Evolutionary conservation across 1,140 invertebrate species (phyloP).

Genomic region (Semibalanus balanoides): DNA sequence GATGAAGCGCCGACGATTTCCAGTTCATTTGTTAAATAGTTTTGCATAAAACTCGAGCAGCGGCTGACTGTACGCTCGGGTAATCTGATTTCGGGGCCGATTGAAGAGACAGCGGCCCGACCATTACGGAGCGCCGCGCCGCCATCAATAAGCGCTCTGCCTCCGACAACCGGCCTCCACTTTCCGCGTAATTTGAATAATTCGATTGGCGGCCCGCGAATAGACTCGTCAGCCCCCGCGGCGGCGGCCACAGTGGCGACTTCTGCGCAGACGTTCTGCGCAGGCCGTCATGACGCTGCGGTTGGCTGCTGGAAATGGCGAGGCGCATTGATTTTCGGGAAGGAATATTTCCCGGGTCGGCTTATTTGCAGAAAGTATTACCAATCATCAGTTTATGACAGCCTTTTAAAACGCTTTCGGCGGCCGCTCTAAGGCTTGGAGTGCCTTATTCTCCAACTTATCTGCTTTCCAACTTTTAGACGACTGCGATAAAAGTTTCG

Average conservation of each 20-base stretch:
- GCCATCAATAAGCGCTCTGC: background rate
- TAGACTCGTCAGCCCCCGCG: background rate
- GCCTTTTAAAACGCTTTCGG: background rate
- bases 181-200: conserved; percentile 2
- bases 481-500: background rate
- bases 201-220: background rate
- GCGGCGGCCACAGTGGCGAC: too few species aligned
- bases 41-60: background rate
- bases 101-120: background rate
- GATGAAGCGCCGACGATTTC: background rate
- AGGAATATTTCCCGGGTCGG: too few species aligned
- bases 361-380: background rate
- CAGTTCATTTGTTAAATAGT: conserved; percentile 2
- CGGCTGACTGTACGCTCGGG: background rate
- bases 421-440: background rate
- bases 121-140: background rate
- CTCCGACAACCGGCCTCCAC: background rate
- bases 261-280: too few species aligned
- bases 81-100: background rate
- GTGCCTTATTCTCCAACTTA: background rate
- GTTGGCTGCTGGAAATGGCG: too few species aligned
- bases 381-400: background rate
- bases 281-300: too few species aligned
- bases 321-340: background rate
- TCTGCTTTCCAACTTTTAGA: background rate